Evolutionary conservation across 2,888 invertebrate species (phyloP), one percentile per base, ranked within the genome.

Genomic region (Eilema griseolum): DNA sequence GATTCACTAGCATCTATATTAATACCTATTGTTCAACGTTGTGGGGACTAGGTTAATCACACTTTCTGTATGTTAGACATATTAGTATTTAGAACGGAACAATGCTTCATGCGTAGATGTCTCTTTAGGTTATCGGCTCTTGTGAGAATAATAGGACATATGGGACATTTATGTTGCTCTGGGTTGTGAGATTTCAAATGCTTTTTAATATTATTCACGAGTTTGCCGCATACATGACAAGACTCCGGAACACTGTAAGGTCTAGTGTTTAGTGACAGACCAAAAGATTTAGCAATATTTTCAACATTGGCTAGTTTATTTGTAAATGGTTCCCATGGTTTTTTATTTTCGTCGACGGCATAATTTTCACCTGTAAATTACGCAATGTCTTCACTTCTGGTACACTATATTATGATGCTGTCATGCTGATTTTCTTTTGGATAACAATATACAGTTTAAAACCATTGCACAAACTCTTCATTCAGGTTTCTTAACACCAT

Each of bases 71-170:
- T 94, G 84, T 95, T 95, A 20, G 91, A 87, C 71, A 92, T 94
- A 77, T 89, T 89, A n/a, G 91, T 87, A 52, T 89, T 89, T 78
- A 95, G 82, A 61, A 92, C 90, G 56, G 92, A 90, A 76, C 92
- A 92, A 88, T 97, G 97, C 89, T 97, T 97, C 90, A 96, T 95
- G 82, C 96, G 96, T 78, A 97, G 96, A 88, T 97, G 97, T 72
- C 96, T 95, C 91, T 97, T 97, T 85, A 96, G 95, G 88, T 97
- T 97, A 88, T 97, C 97, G 77, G 96, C 97, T 74, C 97, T 93
- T 61, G 97, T 97, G 84, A 97, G 95, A 69, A 96, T 95, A 78
- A 96, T 96, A 62, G 96, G 95, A 88, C 96, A 97, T 83, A 96
- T 89, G 4, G 96, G 96, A 81, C 96, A 97, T 84, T 95, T 95